These are phyloP conservation scores for Macropis europaea DNA, from an alignment of 2,888 invertebrate species.

Conservation along the genomic window DNA sequence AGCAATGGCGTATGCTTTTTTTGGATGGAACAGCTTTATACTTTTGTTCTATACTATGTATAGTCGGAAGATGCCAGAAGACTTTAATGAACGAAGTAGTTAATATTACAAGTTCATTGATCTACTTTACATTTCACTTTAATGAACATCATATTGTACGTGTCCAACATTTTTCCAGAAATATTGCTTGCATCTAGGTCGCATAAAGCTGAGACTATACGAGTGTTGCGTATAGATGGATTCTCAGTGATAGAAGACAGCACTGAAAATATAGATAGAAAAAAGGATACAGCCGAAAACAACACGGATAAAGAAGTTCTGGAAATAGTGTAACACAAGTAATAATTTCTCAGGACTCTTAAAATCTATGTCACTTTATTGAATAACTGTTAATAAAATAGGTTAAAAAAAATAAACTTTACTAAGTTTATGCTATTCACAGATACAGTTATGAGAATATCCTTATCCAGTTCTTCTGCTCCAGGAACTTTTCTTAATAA, in stretches of 20 bases:
- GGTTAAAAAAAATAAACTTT: conserved; percentile 15
- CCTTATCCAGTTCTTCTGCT: background rate
- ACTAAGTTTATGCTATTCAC: conserved; percentile 18
- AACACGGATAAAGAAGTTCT: background rate
- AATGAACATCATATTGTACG: background rate
- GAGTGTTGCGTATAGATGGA: background rate
- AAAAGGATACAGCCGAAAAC: rapidly evolving
- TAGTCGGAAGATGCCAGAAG: background rate
- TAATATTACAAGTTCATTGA: background rate
- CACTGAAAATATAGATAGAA: background rate
- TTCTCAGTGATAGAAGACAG: background rate
- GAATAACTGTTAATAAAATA: conserved; percentile 19
- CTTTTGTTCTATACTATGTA: rapidly evolving
- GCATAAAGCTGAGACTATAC: background rate
- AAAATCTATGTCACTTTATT: background rate
- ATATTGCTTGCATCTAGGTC: rapidly evolving
- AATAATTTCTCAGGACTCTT: no score
- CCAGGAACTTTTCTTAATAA: background rate
- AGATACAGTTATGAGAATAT: conserved; percentile 7
- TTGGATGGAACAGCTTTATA: conserved; percentile 49
- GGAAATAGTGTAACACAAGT: no score
- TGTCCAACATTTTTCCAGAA: background rate
- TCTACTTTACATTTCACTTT: background rate
- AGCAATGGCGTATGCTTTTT: conserved; percentile 40
- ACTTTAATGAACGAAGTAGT: conserved; percentile 9